phyloP scores from a whole-genome alignment of 2,888 invertebrate genomes.

The Xiphydria camelus region DNA sequence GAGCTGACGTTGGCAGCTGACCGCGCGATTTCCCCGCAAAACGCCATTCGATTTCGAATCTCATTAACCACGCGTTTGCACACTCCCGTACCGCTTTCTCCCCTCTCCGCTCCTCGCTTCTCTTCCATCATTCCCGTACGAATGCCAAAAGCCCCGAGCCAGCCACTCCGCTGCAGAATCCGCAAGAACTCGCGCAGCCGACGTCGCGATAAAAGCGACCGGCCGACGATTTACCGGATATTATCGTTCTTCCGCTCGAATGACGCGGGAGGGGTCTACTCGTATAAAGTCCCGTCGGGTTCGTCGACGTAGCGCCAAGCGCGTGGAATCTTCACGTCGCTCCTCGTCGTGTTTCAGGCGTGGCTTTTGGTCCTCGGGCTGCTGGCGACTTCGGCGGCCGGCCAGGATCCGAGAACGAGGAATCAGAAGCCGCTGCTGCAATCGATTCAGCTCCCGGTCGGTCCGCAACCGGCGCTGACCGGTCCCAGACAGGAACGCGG shows the following conservation, averaged over 20 bases:
- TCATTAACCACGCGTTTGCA: no score
- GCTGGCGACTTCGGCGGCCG: constrained; percentile 32
- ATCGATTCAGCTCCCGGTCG: constrained; percentile 4
- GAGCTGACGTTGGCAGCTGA: no score
- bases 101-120: no score
- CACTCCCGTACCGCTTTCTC: no score
- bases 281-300: no score
- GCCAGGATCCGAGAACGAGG: constrained; percentile 35
- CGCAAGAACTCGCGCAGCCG: neutral
- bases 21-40: constrained; percentile 18
- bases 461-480: constrained; percentile 12
- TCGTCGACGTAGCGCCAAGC: no score
- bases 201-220: constrained; percentile 28
- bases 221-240: constrained; percentile 39
- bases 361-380: constrained; percentile 38
- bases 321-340: no score
- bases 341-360: constrained; percentile 30
- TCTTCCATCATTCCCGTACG: no score
- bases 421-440: constrained; percentile 19
- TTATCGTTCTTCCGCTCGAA: constrained; percentile 43
- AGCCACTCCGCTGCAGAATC: neutral
- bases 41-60: constrained; percentile 26
- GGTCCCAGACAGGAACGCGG: neutral
- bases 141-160: no score
- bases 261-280: no score